Evolutionary conservation across 2,888 invertebrate species (phyloP), one percentile per base, ranked within the genome.

Genomic region (Hypselothyrea guttata): DNA sequence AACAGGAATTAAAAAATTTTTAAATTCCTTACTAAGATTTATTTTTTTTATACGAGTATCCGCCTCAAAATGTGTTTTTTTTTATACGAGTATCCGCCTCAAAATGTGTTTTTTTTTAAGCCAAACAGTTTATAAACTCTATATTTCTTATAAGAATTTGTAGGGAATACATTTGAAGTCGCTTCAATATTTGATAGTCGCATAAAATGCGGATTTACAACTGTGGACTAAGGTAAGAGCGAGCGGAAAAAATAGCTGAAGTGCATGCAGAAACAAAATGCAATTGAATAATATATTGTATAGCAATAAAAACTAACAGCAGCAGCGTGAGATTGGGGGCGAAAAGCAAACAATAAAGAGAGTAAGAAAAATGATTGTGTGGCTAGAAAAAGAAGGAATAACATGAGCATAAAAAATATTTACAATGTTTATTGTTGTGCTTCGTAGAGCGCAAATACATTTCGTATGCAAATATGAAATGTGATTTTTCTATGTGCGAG

Each of bases 391-490:
- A 55, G 38, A 40, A 52, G 58, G 59, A 74, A 63, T 55, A 49
- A 44, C 53, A 44, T 33, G 15, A 28, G 33, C 49, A 61, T 59
- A 64, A 56, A 62, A 66, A 69, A 71, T 82, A 82, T 84, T 75
- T 83, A 75, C 85, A 81, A 79, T 81, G 84, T 81, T 81, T 85
- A 84, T 75, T 79, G 85, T 75, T 85, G 81, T 85, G 85, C 85
- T 85, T 78, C 73, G 65, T 54, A 60, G 85, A 81, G 81, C 81
- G 57, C 76, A 81, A 85, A 83, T 69, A 75, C 73, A 85, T 85
- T 83, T 85, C 68, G 56, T 63, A 81, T 81, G 85, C 79, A 81
- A 85, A 85, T 76, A 81, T 71, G 45, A 69, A 78, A 79, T 78
- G 75, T 75, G 85, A 78, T 66, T 79, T 65, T 22, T 60, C 63